phyloP scores from a whole-genome alignment of 2,888 invertebrate genomes.

The Drosophila parthenogenetica region DNA sequence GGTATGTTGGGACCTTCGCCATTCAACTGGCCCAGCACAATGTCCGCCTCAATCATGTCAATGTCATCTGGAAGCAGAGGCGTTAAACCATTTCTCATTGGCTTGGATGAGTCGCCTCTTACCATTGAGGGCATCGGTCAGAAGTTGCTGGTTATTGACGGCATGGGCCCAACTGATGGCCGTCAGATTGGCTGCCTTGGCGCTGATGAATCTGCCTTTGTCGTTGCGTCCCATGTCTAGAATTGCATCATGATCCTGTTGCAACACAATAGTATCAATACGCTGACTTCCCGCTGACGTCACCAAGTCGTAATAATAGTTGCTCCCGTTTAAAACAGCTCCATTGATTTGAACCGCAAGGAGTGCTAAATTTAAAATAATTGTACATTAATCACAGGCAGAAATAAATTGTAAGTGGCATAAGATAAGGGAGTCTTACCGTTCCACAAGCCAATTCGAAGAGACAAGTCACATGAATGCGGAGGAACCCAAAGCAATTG shows the following conservation, averaged over 20 bases:
- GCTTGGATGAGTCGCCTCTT: constrained; percentile 52
- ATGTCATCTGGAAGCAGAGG: constrained; percentile 85
- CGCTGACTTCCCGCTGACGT: background rate
- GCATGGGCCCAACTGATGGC: constrained; percentile 94
- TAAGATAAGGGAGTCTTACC: constrained; percentile 26
- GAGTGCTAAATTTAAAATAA: constrained; percentile 33
- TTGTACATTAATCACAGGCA: constrained; percentile 10
- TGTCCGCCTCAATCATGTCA: constrained; percentile 95
- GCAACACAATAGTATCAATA: constrained; percentile 23
- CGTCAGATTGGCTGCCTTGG: constrained; percentile 87
- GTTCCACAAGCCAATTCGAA: constrained; percentile 12
- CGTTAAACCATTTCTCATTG: background rate
- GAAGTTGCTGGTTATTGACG: constrained; percentile 89
- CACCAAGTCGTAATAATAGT: constrained; percentile 43
- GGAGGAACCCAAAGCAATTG: constrained; percentile 16
- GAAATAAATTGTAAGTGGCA: background rate
- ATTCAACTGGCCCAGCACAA: constrained; percentile 89
- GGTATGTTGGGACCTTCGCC: constrained; percentile 86
- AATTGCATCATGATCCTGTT: constrained; percentile 22
- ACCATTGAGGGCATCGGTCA: constrained; percentile 88
- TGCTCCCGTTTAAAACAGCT: constrained; percentile 47
- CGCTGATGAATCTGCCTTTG: constrained; percentile 35
- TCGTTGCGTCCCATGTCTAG: constrained; percentile 41
- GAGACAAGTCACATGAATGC: constrained; percentile 48
- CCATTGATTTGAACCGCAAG: constrained; percentile 58